These are phyloP conservation scores for Epizoanthus ramosus DNA, from an alignment of 92 coral and sea anemone species.

Conservation along the genomic window DNA sequence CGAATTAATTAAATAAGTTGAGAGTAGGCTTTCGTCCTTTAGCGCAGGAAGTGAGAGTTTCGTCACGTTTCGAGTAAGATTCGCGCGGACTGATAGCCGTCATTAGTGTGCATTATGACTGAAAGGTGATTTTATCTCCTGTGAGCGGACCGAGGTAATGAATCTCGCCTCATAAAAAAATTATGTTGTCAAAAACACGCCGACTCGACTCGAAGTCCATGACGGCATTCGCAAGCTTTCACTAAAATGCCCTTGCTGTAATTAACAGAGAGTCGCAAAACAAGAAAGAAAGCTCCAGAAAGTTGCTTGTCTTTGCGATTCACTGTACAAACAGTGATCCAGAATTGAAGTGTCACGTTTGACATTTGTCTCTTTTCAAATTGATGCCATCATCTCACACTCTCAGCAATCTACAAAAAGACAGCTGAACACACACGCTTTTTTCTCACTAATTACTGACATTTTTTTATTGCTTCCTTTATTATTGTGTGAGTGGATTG, in stretches of 20 bases:
- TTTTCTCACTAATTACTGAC: conserved; percentile 47
- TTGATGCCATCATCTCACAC: conserved; percentile 2
- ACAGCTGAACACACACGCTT: conserved; percentile 34
- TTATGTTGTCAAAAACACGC: conserved; percentile 20
- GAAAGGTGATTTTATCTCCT: conserved; percentile 34
- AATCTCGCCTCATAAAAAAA: not conserved
- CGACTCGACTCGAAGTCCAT: not conserved
- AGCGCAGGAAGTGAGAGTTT: conserved; percentile 22
- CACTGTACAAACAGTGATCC: conserved; percentile 29
- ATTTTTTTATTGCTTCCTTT: conserved; percentile 42
- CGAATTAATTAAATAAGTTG: conserved; percentile 18
- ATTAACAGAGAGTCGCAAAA: not conserved
- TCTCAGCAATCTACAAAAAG: conserved; percentile 17
- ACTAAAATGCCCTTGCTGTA: conserved; percentile 12
- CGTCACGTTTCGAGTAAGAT: conserved; percentile 20
- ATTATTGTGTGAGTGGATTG: conserved; percentile 19
- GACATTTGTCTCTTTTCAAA: not conserved
- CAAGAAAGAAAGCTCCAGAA: not conserved
- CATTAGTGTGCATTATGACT: not conserved
- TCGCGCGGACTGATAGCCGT: not conserved
- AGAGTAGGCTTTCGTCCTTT: not conserved
- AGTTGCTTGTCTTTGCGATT: not conserved
- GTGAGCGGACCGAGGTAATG: conserved; percentile 5
- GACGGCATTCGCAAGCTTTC: not conserved
- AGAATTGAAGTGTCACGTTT: conserved; percentile 15